Evolutionary conservation across 2,888 invertebrate genomes (phyloP), one percentile per base, ranked within the genome.

Genomic region (Herminia tarsipennalis): DNA sequence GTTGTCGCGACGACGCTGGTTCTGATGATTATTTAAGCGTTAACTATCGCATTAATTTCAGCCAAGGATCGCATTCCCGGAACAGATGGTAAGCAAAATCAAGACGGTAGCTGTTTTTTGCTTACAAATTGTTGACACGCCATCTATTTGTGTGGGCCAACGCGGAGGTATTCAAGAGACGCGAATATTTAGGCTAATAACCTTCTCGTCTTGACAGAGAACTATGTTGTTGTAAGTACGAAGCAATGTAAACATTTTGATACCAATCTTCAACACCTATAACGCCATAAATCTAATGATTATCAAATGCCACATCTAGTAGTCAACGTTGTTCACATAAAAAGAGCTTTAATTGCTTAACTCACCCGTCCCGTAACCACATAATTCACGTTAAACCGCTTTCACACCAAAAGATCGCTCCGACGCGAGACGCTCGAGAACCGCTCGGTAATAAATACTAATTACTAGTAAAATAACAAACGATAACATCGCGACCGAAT

Each of bases 391-490:
- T 77, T 70, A 73, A 77, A 67, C 78, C 73, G 81, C 84, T 78
- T 82, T 84, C 83, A 82, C 83, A 83, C 83, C 73, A 69, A 77
- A 60, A 83, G 76, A 78, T 78, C 68, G 72, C 73, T 64, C 69
- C 69, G 66, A 62, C 70, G 45, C 49, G 48, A 57, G 57, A 28
- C 58, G 70, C 64, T 56, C 59, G 65, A 42, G 38, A 83, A 77
- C 78, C 73, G 66, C 79, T 74, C 66, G 58, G 84, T 82, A 87
- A 90, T 89, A 90, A 90, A 88, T 90, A 89, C 88, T 87, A 89
- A 90, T 91, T 90, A 91, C 90, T 79, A 80, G 86, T 84, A 83
- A 88, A 89, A 89, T 84, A 86, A 82, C 78, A 82, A 63, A 67
- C 66, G 89, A 89, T 88, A 88, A 76, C 80, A 88, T 90, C 88